A percentile compares a stretch with the other conserved stretches of the same genome.
phyloP scores from a whole-genome alignment of 2,113 vertebrate species.

The Psittacula cyanocephala region DNA sequence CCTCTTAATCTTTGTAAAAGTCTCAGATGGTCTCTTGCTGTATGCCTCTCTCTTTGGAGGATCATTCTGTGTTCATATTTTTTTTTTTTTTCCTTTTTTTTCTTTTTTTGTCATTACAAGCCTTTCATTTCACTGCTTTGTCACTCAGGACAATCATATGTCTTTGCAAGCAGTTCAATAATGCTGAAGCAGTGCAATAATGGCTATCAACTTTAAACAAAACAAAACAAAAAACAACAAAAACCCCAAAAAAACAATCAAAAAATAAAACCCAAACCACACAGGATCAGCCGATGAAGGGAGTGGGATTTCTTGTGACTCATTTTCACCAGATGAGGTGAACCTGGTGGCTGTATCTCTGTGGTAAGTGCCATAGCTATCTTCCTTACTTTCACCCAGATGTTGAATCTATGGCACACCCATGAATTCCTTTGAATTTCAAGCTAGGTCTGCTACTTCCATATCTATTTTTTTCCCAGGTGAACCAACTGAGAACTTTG shows the following conservation, averaged over 20 bases:
- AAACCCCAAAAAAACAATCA: no score
- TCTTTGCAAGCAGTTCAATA: neutral
- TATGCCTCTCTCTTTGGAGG: neutral
- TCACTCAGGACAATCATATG: neutral
- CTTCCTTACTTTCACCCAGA: neutral
- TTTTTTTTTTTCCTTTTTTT: accelerated
- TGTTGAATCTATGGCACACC: accelerated
- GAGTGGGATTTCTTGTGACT: accelerated
- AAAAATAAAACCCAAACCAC: neutral
- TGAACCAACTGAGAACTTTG: neutral
- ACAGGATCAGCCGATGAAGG: neutral
- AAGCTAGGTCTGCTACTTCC: neutral
- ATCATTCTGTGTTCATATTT: neutral
- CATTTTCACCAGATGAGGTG: neutral
- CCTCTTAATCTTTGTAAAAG: neutral
- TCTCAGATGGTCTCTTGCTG: neutral
- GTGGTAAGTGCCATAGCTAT: accelerated
- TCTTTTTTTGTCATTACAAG: neutral
- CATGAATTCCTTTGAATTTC: neutral
- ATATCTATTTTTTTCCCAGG: neutral
- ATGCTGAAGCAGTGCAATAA: neutral
- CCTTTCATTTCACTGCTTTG: neutral
- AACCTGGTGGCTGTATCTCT: neutral
- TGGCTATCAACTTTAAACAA: neutral
- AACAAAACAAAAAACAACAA: no score